Conservation (phyloP, 2,888 invertebrate genomes). For the Lycaena phlaeas region DNA sequence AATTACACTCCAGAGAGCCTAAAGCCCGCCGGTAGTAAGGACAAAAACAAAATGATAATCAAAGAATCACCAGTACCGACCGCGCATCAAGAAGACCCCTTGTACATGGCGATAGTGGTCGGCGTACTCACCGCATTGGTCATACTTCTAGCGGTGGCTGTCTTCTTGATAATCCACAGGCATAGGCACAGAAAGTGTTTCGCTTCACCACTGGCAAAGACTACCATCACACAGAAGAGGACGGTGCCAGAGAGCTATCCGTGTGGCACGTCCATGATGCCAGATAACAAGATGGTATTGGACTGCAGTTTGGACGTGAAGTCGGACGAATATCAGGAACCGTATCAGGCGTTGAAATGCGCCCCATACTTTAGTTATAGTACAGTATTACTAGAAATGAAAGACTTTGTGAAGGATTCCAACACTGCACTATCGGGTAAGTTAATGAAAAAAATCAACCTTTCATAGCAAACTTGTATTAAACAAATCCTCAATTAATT, state of each 20-base stretch:
- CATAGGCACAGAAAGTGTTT: constrained; percentile 82
- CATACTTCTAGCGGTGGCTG: constrained; percentile 79
- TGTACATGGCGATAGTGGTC: constrained; percentile 83
- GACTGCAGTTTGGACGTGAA: constrained; percentile 75
- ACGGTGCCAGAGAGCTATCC: constrained; percentile 69
- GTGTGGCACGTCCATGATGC: constrained; percentile 69
- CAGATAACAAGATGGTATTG: constrained; percentile 67
- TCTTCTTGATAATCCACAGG: constrained; percentile 80
- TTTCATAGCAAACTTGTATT: no score
- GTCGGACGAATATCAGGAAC: constrained; percentile 85
- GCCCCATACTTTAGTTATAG: constrained; percentile 85
- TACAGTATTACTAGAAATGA: constrained; percentile 83
- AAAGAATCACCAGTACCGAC: constrained; percentile 77
- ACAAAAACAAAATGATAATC: constrained; percentile 59
- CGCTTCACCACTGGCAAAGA: constrained; percentile 76
- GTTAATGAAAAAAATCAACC: no score
- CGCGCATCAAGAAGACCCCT: constrained; percentile 79
- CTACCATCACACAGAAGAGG: constrained; percentile 51
- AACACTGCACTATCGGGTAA: constrained; percentile 54
- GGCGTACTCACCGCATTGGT: constrained; percentile 84
- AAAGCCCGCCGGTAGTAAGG: constrained; percentile 65
- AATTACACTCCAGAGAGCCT: constrained; percentile 81
- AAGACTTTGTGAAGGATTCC: constrained; percentile 74
- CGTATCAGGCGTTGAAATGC: constrained; percentile 82
- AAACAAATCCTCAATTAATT: no score